A percentile compares a stretch with the other conserved stretches of the same genome.
phyloP scores from a whole-genome alignment of 2,113 vertebrate species.

The Acrocephalus arundinaceus region DNA sequence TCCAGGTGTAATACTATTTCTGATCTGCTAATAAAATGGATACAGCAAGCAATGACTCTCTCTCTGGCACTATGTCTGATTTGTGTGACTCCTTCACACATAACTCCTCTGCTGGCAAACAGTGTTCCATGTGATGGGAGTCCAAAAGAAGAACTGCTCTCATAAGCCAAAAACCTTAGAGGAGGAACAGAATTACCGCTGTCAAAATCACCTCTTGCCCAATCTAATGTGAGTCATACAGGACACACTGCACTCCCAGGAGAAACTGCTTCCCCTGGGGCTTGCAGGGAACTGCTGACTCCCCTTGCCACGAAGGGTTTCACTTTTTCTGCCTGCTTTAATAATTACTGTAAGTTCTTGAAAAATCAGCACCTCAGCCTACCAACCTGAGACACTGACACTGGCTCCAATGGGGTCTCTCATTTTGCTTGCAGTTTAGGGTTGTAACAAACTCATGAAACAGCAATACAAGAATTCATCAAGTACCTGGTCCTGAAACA shows the following conservation, averaged over 20 bases:
- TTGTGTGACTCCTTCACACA: constrained; percentile 22
- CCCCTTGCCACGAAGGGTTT: background rate
- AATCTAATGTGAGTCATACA: background rate
- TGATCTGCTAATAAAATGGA: constrained; percentile 11
- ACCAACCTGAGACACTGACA: background rate
- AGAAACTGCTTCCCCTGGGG: rapidly evolving
- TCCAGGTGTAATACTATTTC: constrained; percentile 27
- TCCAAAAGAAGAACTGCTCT: background rate
- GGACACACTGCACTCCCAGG: rapidly evolving
- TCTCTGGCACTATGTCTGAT: background rate
- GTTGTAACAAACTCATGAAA: background rate
- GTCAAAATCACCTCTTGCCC: background rate
- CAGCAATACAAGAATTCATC: background rate
- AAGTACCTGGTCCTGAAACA: background rate
- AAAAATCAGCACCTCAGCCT: background rate
- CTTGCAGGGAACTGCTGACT: background rate
- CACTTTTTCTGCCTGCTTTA: background rate
- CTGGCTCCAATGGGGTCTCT: background rate
- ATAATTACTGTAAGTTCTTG: background rate
- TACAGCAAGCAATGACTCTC: constrained; percentile 14
- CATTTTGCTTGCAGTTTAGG: background rate
- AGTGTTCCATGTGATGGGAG: background rate
- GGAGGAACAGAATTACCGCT: background rate
- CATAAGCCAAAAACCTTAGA: background rate
- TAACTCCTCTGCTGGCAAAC: constrained; percentile 1